These are phyloP conservation scores for Alitta virens DNA, from an alignment of 2,888 invertebrate genomes.

Conservation along the genomic window DNA sequence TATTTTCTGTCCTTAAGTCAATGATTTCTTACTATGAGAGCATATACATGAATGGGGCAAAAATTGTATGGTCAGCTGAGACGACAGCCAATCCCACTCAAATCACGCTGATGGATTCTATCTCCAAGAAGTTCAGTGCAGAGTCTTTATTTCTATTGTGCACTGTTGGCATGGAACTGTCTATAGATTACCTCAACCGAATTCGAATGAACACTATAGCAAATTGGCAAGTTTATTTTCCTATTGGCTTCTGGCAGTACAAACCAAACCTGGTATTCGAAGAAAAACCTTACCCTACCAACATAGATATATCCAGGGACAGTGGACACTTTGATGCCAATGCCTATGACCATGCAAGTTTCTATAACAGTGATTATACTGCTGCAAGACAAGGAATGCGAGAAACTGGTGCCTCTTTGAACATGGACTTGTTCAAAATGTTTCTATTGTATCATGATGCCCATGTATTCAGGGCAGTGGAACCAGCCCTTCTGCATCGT, in stretches of 20 bases:
- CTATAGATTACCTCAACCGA: constrained; percentile 74
- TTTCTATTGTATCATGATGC: constrained; percentile 65
- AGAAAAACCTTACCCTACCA: constrained; percentile 43
- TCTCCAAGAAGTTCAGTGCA: constrained; percentile 68
- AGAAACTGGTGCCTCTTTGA: constrained; percentile 34
- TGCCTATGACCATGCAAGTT: constrained; percentile 72
- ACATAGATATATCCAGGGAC: constrained; percentile 48
- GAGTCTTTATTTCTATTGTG: constrained; percentile 59
- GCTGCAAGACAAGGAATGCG: constrained; percentile 66
- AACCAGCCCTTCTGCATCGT: constrained; percentile 71
- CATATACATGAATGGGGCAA: constrained; percentile 68
- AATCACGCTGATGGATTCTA: constrained; percentile 69
- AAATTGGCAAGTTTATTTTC: constrained; percentile 84
- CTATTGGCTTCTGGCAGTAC: constrained; percentile 87
- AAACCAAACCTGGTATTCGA: constrained; percentile 64
- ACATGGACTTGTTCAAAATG: constrained; percentile 65
- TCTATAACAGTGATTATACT: constrained; percentile 76
- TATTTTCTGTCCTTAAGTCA: constrained; percentile 66
- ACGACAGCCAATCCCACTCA: constrained; percentile 41
- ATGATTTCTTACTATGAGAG: constrained; percentile 66
- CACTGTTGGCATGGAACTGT: constrained; percentile 46
- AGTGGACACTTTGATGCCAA: constrained; percentile 76
- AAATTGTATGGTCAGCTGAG: constrained; percentile 60
- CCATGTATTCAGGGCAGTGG: constrained; percentile 76
- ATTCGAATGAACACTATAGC: constrained; percentile 92